Conservation (phyloP, 2,888 invertebrate genomes). For the Lycia hirtaria region DNA sequence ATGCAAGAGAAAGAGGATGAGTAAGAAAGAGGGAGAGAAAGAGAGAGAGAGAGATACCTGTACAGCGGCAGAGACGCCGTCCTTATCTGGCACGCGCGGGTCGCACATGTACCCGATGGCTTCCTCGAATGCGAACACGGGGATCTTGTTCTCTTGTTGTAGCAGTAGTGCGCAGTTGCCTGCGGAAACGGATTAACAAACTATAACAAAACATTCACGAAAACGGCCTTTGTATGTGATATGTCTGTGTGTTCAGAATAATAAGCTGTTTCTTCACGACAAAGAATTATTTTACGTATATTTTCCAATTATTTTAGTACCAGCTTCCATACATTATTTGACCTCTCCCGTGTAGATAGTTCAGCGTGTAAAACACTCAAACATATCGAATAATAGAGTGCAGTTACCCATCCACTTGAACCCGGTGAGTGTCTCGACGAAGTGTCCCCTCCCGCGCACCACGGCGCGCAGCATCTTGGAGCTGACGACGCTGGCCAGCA, state of each 20-base stretch:
- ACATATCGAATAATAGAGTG: too few species aligned
- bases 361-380: slow-evolving; percentile 40
- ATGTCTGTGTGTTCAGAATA: too few species aligned
- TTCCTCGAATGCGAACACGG: slow-evolving; percentile 98
- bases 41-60: slow-evolving; percentile 53
- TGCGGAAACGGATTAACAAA: slow-evolving; percentile 46
- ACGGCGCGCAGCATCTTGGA: slow-evolving; percentile 96
- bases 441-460: slow-evolving; percentile 90
- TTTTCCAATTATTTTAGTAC: too few species aligned
- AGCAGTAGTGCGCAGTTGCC: slow-evolving; percentile 92
- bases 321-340: too few species aligned
- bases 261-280: too few species aligned
- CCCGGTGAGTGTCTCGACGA: slow-evolving; percentile 96
- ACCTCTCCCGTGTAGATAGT: too few species aligned
- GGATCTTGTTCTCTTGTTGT: slow-evolving; percentile 88
- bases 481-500: slow-evolving; percentile 97
- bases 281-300: too few species aligned
- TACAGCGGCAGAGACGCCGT: slow-evolving; percentile 96
- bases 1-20: too few species aligned
- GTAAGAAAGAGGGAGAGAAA: too few species aligned
- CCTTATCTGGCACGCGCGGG: slow-evolving; percentile 96
- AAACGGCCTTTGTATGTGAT: too few species aligned
- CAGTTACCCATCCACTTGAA: slow-evolving; percentile 99
- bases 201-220: not conserved
- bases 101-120: slow-evolving; percentile 99